phyloP scores from a whole-genome alignment of 2,797 vertebrate species.

The Onychomys arenicola region DNA sequence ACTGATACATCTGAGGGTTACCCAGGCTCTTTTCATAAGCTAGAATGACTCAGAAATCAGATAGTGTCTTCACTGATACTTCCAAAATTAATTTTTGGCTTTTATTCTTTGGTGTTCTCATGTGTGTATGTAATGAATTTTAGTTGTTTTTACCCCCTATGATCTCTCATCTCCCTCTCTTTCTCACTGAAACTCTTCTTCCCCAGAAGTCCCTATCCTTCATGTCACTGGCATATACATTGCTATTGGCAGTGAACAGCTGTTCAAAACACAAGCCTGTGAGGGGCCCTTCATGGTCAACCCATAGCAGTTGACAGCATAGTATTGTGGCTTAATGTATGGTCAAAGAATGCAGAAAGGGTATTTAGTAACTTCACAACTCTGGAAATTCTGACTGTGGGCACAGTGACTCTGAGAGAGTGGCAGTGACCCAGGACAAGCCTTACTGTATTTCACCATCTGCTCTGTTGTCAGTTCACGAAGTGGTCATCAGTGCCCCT shows the following conservation, averaged over 20 bases:
- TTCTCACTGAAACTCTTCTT: background rate
- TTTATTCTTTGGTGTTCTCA: background rate
- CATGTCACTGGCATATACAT: background rate
- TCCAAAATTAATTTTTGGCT: background rate
- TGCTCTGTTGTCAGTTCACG: background rate
- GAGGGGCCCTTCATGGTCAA: background rate
- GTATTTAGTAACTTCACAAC: background rate
- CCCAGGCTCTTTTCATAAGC: background rate
- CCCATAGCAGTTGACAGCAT: background rate
- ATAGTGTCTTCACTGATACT: background rate
- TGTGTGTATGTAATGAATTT: too few species aligned
- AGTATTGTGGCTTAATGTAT: background rate
- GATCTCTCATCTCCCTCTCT: background rate
- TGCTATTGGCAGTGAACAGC: background rate
- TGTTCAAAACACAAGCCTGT: background rate
- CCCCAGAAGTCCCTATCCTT: background rate
- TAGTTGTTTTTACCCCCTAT: background rate
- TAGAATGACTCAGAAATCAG: background rate
- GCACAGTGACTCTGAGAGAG: background rate
- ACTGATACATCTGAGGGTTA: background rate
- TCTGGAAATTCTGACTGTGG: background rate
- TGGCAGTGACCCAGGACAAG: background rate
- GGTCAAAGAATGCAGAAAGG: background rate
- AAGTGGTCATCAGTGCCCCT: background rate
- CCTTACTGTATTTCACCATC: background rate